A percentile compares a stretch with the other conserved stretches of the same genome.
phyloP scores from a whole-genome alignment of 2,888 invertebrate genomes.

The Erebia aethiops region DNA sequence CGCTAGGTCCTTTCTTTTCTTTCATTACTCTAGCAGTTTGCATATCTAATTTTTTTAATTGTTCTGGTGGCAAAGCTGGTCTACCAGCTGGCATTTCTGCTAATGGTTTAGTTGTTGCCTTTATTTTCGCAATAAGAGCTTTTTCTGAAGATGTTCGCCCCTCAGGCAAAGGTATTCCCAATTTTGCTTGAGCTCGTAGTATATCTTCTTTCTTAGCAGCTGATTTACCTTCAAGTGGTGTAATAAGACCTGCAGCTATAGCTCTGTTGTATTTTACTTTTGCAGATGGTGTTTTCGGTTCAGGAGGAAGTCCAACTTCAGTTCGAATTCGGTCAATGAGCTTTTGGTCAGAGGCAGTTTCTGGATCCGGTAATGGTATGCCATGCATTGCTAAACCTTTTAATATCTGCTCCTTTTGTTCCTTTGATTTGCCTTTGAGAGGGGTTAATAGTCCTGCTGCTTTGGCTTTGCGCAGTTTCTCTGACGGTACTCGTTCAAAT shows the following conservation, averaged over 20 bases:
- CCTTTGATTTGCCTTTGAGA: too few species aligned
- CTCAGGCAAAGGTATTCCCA: slow-evolving; percentile 47
- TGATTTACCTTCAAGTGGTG: slow-evolving; percentile 49
- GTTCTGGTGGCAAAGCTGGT: slow-evolving; percentile 39
- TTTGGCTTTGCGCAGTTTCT: too few species aligned
- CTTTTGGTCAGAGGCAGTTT: slow-evolving; percentile 36
- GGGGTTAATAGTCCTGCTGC: too few species aligned
- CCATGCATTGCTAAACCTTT: background rate
- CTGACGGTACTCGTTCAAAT: too few species aligned
- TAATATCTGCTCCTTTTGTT: too few species aligned
- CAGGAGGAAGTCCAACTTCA: slow-evolving; percentile 37
- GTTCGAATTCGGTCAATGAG: slow-evolving; percentile 35
- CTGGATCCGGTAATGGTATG: slow-evolving; percentile 37
- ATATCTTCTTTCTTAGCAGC: slow-evolving; percentile 49
- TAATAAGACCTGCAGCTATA: slow-evolving; percentile 37
- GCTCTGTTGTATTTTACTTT: slow-evolving; percentile 41
- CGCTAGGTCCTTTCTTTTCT: slow-evolving; percentile 51
- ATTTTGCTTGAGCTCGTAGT: slow-evolving; percentile 42
- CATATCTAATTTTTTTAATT: slow-evolving; percentile 33
- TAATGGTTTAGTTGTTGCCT: slow-evolving; percentile 41
- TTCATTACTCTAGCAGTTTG: slow-evolving; percentile 47
- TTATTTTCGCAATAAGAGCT: slow-evolving; percentile 42
- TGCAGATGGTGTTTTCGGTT: slow-evolving; percentile 35
- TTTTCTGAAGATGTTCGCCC: slow-evolving; percentile 44
- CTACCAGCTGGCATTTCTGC: slow-evolving; percentile 23